Conservation (phyloP, 2,888 invertebrate genomes). For the Ectobius pallidus region DNA sequence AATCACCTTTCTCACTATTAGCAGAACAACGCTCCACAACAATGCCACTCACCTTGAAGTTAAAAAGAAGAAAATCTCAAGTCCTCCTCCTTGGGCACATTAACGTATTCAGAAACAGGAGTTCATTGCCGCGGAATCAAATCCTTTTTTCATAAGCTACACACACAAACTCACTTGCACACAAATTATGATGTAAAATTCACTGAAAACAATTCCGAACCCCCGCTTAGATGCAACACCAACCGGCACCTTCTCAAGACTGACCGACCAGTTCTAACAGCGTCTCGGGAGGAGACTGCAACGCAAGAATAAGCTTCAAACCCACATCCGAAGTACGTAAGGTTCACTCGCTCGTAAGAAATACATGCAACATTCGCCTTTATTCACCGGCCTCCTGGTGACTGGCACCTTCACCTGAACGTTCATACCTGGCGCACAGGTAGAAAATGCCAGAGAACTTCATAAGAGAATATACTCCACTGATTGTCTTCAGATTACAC, state of each 20-base stretch:
- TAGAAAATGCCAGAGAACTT: constrained; percentile 11
- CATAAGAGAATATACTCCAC: background rate
- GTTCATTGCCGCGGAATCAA: background rate
- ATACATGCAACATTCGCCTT: background rate
- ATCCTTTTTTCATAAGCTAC: too few relatives aligned
- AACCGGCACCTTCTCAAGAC: constrained; percentile 17
- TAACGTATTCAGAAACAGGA: background rate
- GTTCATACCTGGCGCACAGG: background rate
- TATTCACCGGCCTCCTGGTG: background rate
- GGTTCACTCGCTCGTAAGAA: background rate
- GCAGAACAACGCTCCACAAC: too few relatives aligned
- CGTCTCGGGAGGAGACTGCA: constrained; percentile 7
- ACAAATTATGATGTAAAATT: background rate
- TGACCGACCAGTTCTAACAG: background rate
- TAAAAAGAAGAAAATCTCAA: background rate
- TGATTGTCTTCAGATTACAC: too few relatives aligned
- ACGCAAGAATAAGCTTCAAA: constrained; percentile 2
- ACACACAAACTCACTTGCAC: background rate
- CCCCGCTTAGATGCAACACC: background rate
- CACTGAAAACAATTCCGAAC: background rate
- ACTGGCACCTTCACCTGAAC: constrained; percentile 1
- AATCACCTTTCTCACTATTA: too few relatives aligned
- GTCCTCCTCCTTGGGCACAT: background rate
- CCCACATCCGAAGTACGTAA: constrained; percentile 1
- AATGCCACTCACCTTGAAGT: background rate